Evolutionary conservation across 2,888 invertebrate genomes (phyloP).

Genomic region (Junonia oenone): DNA sequence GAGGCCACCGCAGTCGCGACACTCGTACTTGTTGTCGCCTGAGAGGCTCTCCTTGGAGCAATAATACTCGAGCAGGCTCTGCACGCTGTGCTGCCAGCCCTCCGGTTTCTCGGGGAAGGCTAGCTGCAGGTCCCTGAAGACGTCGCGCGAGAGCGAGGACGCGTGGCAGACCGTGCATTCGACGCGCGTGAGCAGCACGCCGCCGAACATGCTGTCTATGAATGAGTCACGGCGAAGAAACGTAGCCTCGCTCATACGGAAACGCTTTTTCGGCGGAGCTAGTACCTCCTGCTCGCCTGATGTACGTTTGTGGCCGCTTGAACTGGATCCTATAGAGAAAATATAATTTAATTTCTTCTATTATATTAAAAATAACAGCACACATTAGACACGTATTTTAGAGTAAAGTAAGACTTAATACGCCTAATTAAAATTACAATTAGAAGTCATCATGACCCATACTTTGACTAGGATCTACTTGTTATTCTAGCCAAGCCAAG

Average conservation of each 20-base stretch:
- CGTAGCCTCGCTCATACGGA: conserved; percentile 41
- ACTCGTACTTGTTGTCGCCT: conserved; percentile 90
- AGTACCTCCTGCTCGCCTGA: conserved; percentile 31
- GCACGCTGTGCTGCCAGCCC: conserved; percentile 81
- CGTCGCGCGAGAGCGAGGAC: conserved; percentile 86
- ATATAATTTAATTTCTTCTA: too few species aligned
- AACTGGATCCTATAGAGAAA: conserved; percentile 51
- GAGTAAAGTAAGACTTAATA: too few species aligned
- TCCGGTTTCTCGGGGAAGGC: conserved; percentile 83
- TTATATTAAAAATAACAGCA: too few species aligned
- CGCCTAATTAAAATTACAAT: too few species aligned
- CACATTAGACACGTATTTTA: too few species aligned
- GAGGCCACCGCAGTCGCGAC: conserved; percentile 85
- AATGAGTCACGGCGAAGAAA: conserved; percentile 51
- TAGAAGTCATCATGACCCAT: too few species aligned
- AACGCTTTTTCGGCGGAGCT: conserved; percentile 45
- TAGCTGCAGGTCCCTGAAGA: conserved; percentile 89
- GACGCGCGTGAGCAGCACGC: conserved; percentile 86
- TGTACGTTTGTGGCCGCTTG: conserved; percentile 41
- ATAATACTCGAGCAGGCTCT: conserved; percentile 87
- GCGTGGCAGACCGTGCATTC: conserved; percentile 86
- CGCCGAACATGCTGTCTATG: conserved; percentile 87
- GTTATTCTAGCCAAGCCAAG: too few species aligned
- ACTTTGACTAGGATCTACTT: too few species aligned
- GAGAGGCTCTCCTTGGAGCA: conserved; percentile 87